Conservation (phyloP, 2,113 vertebrate species). For the Pao palembangensis region DNA sequence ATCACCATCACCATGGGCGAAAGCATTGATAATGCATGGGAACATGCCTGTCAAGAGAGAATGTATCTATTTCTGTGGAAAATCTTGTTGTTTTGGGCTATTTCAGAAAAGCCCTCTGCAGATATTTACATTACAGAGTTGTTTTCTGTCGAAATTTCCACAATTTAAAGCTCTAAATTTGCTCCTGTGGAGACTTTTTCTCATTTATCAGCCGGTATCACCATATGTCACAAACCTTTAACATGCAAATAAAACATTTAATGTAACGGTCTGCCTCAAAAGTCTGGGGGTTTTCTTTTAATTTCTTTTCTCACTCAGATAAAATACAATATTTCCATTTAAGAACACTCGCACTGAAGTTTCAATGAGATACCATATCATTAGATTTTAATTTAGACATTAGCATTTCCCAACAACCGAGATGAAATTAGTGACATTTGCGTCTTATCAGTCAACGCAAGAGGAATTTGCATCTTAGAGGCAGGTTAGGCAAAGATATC, state of each 20-base stretch:
- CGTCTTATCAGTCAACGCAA: too few relatives aligned
- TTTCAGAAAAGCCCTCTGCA: slow-evolving; percentile 22
- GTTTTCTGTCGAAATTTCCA: slow-evolving; percentile 11
- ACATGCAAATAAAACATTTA: slow-evolving; percentile 46
- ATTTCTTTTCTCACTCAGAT: not conserved
- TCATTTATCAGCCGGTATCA: slow-evolving; percentile 25
- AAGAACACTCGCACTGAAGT: slow-evolving; percentile 2
- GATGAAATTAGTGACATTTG: not conserved
- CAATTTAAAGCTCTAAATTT: slow-evolving; percentile 9
- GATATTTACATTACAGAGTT: slow-evolving; percentile 12
- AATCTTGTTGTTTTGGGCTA: slow-evolving; percentile 18
- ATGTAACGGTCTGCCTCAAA: not conserved
- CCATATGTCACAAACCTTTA: slow-evolving; percentile 28
- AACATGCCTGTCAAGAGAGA: slow-evolving; percentile 37
- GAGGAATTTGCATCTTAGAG: too few relatives aligned
- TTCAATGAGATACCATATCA: too few relatives aligned
- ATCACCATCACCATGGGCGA: slow-evolving; percentile 35
- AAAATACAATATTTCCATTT: slow-evolving; percentile 14
- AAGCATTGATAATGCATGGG: slow-evolving; percentile 47
- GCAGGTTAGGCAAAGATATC: too few relatives aligned
- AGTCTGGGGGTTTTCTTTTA: slow-evolving; percentile 5
- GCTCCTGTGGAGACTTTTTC: slow-evolving; percentile 7
- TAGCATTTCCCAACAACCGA: not conserved
- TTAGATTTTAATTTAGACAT: too few relatives aligned
- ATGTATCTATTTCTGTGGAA: slow-evolving; percentile 23